These are phyloP conservation scores for Macaca fascicularis DNA, from an alignment of 2,113 vertebrate genomes.

Conservation along the genomic window DNA sequence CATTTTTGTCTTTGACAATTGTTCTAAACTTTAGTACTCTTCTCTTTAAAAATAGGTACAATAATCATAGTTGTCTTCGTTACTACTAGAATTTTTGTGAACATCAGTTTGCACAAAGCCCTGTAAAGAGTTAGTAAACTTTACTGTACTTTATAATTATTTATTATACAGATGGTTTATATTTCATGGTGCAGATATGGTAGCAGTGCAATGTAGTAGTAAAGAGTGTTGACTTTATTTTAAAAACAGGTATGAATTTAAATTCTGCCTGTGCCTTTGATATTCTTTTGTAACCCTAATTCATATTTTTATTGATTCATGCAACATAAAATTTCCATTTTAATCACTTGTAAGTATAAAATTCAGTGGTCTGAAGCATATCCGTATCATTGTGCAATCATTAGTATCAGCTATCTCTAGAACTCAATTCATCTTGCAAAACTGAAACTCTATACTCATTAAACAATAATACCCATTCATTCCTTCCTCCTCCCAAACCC, in stretches of 20 bases:
- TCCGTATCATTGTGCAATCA: background rate
- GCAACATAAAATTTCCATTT: background rate
- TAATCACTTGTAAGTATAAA: background rate
- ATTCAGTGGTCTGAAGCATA: background rate
- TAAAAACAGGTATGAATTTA: background rate
- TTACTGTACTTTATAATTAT: background rate
- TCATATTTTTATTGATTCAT: too few relatives aligned
- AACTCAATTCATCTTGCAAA: background rate
- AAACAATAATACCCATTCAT: background rate
- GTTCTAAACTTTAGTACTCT: background rate
- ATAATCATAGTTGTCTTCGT: background rate
- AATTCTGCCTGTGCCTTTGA: background rate
- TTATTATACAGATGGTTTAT: background rate
- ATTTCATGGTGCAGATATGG: too few relatives aligned
- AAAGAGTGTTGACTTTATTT: background rate
- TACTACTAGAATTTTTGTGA: background rate
- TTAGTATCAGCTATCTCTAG: background rate
- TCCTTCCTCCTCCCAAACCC: too few relatives aligned
- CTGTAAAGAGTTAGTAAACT: background rate
- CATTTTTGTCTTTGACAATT: background rate
- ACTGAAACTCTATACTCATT: background rate
- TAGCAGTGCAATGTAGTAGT: background rate
- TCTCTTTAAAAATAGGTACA: background rate
- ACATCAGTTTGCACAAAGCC: background rate
- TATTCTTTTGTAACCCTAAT: background rate